These are phyloP conservation scores for Caranx melampygus DNA, from an alignment of 2,113 vertebrate genomes.

Conservation along the genomic window DNA sequence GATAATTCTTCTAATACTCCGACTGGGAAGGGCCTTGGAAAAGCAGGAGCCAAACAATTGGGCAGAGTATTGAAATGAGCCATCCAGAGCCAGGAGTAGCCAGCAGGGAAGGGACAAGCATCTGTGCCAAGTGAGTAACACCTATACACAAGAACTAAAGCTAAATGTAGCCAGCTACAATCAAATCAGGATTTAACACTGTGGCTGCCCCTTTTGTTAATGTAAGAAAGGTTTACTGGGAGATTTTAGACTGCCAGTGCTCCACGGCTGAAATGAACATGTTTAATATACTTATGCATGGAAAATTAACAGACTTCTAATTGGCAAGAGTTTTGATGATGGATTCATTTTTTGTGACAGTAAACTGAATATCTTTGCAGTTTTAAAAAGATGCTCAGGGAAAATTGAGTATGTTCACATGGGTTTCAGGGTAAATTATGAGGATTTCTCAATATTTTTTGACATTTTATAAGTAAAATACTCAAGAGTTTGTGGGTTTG, in stretches of 20 bases:
- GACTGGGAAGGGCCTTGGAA: constrained; percentile 44
- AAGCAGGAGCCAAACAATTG: constrained; percentile 55
- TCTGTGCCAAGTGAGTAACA: constrained; percentile 42
- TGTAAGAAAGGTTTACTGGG: no score
- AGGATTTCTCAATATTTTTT: no score
- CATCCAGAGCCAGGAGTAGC: neutral
- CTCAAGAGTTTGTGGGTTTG: neutral
- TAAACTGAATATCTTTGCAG: no score
- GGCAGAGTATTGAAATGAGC: constrained; percentile 45
- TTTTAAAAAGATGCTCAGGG: neutral
- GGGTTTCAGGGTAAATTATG: neutral
- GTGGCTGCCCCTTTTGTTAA: no score
- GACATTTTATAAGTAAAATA: neutral
- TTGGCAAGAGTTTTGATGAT: no score
- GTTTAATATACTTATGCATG: no score
- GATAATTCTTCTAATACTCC: neutral
- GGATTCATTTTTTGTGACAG: no score
- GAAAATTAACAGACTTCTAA: no score
- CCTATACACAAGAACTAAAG: neutral
- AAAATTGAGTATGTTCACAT: neutral
- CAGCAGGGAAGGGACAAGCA: neutral
- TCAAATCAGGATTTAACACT: no score
- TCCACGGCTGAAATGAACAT: no score
- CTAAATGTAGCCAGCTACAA: no score
- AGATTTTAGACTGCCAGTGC: no score